A percentile compares a stretch with the other conserved stretches of the same genome.
These are phyloP conservation scores for Cyprinodon variegatus DNA, from an alignment of 2,113 vertebrate species.

Conservation along the genomic window DNA sequence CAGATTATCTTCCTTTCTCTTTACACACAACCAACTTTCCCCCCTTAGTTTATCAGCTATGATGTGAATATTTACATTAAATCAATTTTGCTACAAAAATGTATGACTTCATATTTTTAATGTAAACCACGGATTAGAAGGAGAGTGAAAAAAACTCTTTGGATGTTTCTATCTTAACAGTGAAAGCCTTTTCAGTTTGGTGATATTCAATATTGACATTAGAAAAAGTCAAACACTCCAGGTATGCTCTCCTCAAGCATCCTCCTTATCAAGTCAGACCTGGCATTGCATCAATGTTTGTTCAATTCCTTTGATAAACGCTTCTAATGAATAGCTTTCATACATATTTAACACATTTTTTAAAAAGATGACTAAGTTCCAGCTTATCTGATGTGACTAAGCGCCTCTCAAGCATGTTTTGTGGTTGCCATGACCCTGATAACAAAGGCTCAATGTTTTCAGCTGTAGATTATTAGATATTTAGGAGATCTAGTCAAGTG, in stretches of 20 bases:
- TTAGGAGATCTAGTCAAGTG: neutral
- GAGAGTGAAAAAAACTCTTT: neutral
- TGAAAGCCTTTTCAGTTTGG: neutral
- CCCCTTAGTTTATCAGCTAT: constrained; percentile 18
- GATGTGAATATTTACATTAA: constrained; percentile 10
- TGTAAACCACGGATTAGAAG: neutral
- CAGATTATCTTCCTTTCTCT: constrained; percentile 46
- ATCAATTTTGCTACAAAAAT: neutral
- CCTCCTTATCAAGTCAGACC: constrained; percentile 3
- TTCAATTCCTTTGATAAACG: constrained; percentile 25
- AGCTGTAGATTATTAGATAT: neutral
- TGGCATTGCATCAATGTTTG: constrained; percentile 48
- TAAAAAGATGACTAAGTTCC: constrained; percentile 17
- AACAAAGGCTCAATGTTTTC: neutral
- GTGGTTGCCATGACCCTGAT: too few relatives aligned
- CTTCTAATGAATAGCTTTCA: constrained; percentile 36
- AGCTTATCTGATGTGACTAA: too few relatives aligned
- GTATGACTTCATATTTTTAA: neutral
- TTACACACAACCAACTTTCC: constrained; percentile 30
- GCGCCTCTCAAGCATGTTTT: too few relatives aligned
- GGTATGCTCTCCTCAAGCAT: constrained; percentile 8
- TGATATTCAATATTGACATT: constrained; percentile 32
- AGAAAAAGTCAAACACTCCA: constrained; percentile 24
- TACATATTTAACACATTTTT: constrained; percentile 51
- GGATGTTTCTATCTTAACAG: neutral